A percentile compares a stretch with the other conserved stretches of the same genome.
Evolutionary conservation across 2,888 invertebrate species (phyloP).

Genomic region (Acanthosepion esculentum): DNA sequence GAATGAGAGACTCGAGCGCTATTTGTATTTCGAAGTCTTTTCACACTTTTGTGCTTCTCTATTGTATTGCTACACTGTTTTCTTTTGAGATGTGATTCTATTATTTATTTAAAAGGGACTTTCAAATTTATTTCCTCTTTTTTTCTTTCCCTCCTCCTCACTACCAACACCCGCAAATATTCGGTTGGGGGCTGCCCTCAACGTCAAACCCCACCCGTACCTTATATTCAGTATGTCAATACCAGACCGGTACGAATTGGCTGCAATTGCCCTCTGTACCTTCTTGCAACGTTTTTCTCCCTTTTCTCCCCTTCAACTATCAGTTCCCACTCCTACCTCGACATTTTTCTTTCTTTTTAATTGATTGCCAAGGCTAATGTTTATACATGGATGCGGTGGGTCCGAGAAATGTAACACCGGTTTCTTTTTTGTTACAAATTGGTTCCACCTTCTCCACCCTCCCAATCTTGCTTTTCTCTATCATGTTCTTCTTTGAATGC

Average conservation of each 20-base stretch:
- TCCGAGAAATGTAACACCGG: background rate
- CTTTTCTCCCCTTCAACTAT: background rate
- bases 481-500: background rate
- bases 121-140: background rate
- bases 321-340: background rate
- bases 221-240: background rate
- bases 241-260: background rate
- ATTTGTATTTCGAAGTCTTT: background rate
- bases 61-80: background rate
- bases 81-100: background rate
- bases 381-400: conserved; percentile 14
- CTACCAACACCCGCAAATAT: background rate
- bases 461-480: background rate
- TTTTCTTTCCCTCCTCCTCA: background rate
- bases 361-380: background rate
- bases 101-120: conserved; percentile 11
- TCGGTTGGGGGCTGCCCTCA: background rate
- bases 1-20: background rate
- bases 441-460: background rate
- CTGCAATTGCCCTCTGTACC: background rate
- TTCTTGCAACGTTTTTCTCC: background rate
- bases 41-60: background rate
- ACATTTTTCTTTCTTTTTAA: background rate
- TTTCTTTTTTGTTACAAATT: background rate
- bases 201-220: background rate